These are phyloP conservation scores for Ostrea denselamellosa DNA, from an alignment of 1,140 invertebrate genomes.

Conservation along the genomic window DNA sequence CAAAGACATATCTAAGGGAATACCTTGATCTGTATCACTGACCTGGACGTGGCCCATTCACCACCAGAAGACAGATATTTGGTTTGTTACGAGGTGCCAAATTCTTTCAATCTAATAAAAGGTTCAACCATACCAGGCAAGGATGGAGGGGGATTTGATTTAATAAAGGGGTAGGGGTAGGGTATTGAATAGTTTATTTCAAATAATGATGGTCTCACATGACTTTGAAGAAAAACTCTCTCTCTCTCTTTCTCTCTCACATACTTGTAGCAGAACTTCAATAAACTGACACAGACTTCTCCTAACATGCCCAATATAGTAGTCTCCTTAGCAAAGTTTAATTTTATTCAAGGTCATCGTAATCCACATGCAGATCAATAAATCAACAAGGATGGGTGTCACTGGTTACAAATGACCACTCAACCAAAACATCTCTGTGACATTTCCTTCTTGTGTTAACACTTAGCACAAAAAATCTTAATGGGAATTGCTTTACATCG, in stretches of 20 bases:
- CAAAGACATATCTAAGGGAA: too few species aligned
- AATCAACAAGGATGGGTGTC: not conserved
- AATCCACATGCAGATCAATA: not conserved
- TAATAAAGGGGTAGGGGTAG: too few species aligned
- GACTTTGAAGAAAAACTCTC: too few species aligned
- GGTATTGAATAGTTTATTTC: too few species aligned
- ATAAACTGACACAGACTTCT: not conserved
- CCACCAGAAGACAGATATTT: not conserved
- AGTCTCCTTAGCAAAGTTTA: not conserved
- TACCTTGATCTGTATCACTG: not conserved
- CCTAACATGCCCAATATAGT: not conserved
- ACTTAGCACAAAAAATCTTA: not conserved
- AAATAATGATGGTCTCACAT: too few species aligned
- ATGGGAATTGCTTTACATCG: not conserved
- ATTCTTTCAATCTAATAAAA: not conserved
- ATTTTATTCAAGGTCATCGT: not conserved
- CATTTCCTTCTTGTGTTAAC: conserved; percentile 26
- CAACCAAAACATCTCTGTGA: not conserved
- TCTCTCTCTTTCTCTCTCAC: too few species aligned
- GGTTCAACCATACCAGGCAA: not conserved
- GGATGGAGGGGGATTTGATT: too few species aligned
- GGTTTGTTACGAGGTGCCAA: not conserved
- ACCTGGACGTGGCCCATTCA: not conserved
- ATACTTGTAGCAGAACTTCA: not conserved
- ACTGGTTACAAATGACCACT: not conserved